Conservation (phyloP, 1,140 invertebrate genomes). For the Agrilus planipennis region DNA sequence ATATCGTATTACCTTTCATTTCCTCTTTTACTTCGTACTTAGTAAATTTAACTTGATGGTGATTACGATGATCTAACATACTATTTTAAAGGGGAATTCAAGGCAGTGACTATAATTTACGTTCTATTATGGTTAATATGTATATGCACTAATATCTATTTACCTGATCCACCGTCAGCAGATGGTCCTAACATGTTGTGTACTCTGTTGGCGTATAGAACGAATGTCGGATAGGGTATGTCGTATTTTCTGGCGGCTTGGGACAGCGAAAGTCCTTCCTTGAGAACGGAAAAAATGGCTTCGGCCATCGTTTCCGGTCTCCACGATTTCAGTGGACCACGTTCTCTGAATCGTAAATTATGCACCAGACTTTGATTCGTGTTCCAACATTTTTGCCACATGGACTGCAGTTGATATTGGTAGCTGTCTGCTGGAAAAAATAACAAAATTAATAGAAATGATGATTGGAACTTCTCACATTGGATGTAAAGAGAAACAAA, state of each 20-base stretch:
- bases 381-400: constrained; percentile 92
- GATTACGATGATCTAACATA: too few relatives aligned
- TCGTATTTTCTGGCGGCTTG: constrained; percentile 85
- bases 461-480: too few relatives aligned
- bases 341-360: constrained; percentile 79
- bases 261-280: constrained; percentile 76
- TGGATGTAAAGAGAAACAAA: too few relatives aligned
- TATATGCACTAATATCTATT: constrained; percentile 35
- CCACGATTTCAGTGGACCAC: constrained; percentile 85
- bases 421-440: constrained; percentile 72
- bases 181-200: constrained; percentile 89
- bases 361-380: constrained; percentile 79
- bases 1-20: too few relatives aligned
- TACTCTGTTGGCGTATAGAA: constrained; percentile 85
- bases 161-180: constrained; percentile 72
- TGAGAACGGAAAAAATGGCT: constrained; percentile 81
- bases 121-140: background rate
- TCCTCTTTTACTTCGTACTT: too few relatives aligned
- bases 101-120: too few relatives aligned
- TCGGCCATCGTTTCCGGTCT: constrained; percentile 87
- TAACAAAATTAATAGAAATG: too few relatives aligned
- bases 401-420: constrained; percentile 84
- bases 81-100: too few relatives aligned
- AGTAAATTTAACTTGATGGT: too few relatives aligned
- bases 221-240: constrained; percentile 88